Percentiles rank a stretch among this genome's conserved stretches.
Conservation (phyloP, 1,140 invertebrate species). For the Antheraea pernyi region DNA sequence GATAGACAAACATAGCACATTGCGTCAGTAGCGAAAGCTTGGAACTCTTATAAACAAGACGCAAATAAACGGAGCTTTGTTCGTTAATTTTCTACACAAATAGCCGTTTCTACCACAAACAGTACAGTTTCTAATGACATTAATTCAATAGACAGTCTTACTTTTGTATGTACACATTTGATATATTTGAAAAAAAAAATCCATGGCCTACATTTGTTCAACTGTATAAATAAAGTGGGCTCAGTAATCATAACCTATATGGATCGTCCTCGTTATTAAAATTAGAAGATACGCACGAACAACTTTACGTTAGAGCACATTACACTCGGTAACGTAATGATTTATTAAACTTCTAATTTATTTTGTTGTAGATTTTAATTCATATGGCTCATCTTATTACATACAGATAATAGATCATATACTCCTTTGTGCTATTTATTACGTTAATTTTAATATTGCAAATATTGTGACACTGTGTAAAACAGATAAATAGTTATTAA, state of each 20-base stretch:
- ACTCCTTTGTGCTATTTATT: no score
- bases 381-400: no score
- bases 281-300: constrained; percentile 41
- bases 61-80: constrained; percentile 59
- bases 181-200: neutral
- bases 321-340: neutral
- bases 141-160: neutral
- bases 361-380: neutral
- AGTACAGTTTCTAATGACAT: neutral
- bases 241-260: constrained; percentile 63
- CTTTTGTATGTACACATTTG: neutral
- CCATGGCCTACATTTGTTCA: neutral
- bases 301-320: neutral
- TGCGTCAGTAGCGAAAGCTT: constrained; percentile 57
- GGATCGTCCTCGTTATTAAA: constrained; percentile 52
- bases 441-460: no score
- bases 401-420: no score
- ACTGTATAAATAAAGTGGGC: constrained; percentile 48
- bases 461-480: no score
- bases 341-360: neutral
- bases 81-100: constrained; percentile 37
- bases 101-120: constrained; percentile 16
- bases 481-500: no score
- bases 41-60: constrained; percentile 56
- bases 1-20: constrained; percentile 36